phyloP scores from a whole-genome alignment of 2,888 invertebrate species.

The Dolichomitus sp. region DNA sequence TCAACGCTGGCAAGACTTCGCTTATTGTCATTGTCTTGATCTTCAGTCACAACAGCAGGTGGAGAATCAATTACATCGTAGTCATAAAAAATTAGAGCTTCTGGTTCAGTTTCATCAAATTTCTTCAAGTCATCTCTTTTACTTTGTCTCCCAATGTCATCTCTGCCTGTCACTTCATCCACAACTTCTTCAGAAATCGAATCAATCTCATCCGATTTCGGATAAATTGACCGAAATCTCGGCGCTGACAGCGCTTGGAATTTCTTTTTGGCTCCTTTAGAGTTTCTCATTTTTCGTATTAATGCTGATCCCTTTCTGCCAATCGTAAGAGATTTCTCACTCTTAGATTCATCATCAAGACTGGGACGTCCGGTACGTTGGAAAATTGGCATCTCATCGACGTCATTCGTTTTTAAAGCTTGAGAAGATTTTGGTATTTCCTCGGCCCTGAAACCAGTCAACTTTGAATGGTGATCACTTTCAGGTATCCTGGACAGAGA shows the following conservation, averaged over 20 bases:
- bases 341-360: background rate
- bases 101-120: background rate
- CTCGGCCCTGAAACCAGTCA: background rate
- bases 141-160: background rate
- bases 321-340: background rate
- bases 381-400: constrained; percentile 24
- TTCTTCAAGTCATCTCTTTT: constrained; percentile 28
- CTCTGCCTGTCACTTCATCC: background rate
- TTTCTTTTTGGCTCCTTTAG: constrained; percentile 17
- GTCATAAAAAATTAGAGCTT: constrained; percentile 53
- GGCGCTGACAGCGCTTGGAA: background rate
- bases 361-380: background rate
- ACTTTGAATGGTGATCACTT: background rate
- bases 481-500: constrained; percentile 12
- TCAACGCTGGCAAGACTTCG: constrained; percentile 24
- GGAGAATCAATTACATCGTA: constrained; percentile 35
- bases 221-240: constrained; percentile 54
- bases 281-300: background rate
- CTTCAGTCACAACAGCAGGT: background rate
- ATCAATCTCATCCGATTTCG: constrained; percentile 40
- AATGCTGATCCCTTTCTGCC: background rate
- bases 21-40: constrained; percentile 21
- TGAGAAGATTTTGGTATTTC: constrained; percentile 7
- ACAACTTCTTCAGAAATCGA: constrained; percentile 2
- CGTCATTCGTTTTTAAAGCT: background rate